Percentiles rank a stretch among this genome's conserved stretches.
These are phyloP conservation scores for Sebastes itinus DNA, from an alignment of 2,797 vertebrate species.

Conservation along the genomic window DNA sequence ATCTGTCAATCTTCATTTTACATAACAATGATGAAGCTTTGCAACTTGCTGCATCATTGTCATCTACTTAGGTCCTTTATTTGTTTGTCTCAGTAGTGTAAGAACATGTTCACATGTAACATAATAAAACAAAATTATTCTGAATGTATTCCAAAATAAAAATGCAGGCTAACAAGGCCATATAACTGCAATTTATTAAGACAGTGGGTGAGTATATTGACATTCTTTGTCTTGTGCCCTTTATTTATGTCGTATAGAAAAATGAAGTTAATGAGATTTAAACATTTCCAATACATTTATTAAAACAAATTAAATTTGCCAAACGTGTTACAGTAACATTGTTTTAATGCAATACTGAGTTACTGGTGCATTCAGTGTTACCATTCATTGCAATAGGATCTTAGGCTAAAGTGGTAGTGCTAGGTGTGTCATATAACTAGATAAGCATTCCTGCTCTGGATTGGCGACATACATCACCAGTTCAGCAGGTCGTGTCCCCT, in stretches of 20 bases:
- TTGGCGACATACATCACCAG: conserved; percentile 17
- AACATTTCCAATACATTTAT: not conserved
- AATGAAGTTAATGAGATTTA: not conserved
- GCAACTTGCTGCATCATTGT: not conserved
- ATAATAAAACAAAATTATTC: not conserved
- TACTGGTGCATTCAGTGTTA: not conserved
- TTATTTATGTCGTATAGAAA: not conserved
- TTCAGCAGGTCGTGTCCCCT: conserved; percentile 11
- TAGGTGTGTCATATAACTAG: conserved; percentile 1
- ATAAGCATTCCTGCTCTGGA: conserved; percentile 1
- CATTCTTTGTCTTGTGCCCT: not conserved
- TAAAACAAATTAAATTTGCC: not conserved
- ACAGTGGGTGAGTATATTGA: not conserved
- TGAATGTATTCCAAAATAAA: not conserved
- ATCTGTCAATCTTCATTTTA: not conserved
- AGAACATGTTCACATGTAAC: not conserved
- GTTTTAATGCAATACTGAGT: not conserved
- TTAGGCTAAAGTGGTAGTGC: not conserved
- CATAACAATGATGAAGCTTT: not conserved
- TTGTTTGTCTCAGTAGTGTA: not conserved
- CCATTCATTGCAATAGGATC: not conserved
- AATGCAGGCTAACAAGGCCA: not conserved
- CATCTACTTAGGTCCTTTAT: not conserved
- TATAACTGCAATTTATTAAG: not conserved
- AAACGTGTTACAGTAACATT: not conserved